Evolutionary conservation across 2,888 invertebrate species (phyloP).

Genomic region (Hedychridium roseum): DNA sequence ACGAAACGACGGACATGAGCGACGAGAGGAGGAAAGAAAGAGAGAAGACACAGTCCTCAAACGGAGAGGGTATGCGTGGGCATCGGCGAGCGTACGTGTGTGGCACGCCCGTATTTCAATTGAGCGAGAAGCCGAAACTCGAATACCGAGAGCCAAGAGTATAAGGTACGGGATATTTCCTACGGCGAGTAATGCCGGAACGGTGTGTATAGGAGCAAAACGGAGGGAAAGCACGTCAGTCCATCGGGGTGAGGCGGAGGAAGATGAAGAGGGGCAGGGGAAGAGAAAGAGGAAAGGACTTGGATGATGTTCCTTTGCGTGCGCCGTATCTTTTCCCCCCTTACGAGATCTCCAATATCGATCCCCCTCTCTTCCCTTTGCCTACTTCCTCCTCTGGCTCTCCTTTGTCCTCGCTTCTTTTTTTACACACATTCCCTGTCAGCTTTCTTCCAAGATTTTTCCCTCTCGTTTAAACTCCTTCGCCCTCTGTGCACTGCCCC

Average conservation of each 20-base stretch:
- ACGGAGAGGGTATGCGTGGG: conserved; percentile 9
- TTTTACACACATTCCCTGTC: no score
- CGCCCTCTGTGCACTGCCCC: no score
- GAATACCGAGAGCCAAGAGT: conserved; percentile 46
- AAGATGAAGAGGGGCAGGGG: conserved; percentile 9
- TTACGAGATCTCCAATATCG: background rate
- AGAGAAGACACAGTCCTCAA: conserved; percentile 18
- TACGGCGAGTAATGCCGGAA: conserved; percentile 28
- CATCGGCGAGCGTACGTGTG: conserved; percentile 28
- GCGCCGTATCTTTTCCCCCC: conserved; percentile 43
- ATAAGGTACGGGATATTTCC: conserved; percentile 36
- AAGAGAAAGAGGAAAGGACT: conserved; percentile 23
- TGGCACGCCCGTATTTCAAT: conserved; percentile 56
- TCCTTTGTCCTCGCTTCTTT: background rate
- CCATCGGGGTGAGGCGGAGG: conserved; percentile 1
- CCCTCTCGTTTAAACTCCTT: no score
- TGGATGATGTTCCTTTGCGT: conserved; percentile 51
- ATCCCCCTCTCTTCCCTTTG: conserved; percentile 2
- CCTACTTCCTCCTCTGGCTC: background rate
- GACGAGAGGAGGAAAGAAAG: conserved; percentile 24
- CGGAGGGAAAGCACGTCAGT: conserved; percentile 6
- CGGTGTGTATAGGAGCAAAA: conserved; percentile 19
- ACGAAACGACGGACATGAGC: conserved; percentile 33
- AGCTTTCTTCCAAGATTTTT: no score
- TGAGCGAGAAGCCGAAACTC: conserved; percentile 46